phyloP scores from a whole-genome alignment of 2,113 vertebrate species.

The Patagioenas fasciata region DNA sequence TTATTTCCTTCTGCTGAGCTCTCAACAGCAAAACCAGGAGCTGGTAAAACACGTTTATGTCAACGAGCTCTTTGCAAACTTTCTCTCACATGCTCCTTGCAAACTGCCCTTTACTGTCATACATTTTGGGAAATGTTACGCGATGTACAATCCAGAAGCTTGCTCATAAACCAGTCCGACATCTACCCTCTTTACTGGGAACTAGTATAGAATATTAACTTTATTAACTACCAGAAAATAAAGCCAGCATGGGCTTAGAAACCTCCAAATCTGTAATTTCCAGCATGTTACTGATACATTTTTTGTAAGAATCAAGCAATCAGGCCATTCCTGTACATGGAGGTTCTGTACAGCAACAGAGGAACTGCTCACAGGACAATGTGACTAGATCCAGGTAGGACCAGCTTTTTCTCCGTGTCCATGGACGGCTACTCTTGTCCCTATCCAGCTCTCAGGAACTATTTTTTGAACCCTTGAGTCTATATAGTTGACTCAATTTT shows the following conservation, averaged over 20 bases:
- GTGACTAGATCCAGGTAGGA: neutral
- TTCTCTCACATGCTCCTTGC: neutral
- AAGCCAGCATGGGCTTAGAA: neutral
- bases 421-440: neutral
- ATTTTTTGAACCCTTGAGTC: neutral
- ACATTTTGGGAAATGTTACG: neutral
- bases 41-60: constrained; percentile 31
- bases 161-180: neutral
- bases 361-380: neutral
- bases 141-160: neutral
- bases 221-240: neutral
- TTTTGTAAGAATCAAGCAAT: neutral
- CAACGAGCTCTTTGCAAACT: neutral
- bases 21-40: constrained; percentile 27
- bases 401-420: neutral
- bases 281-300: neutral
- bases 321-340: neutral
- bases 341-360: neutral
- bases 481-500: neutral
- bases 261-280: neutral
- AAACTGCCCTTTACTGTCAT: neutral
- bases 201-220: neutral
- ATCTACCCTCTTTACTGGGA: neutral
- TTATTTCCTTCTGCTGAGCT: constrained; percentile 31
- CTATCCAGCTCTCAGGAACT: neutral